Evolutionary conservation across 2,797 vertebrate genomes (phyloP).

Genomic region (Atherinosoma microstoma): DNA sequence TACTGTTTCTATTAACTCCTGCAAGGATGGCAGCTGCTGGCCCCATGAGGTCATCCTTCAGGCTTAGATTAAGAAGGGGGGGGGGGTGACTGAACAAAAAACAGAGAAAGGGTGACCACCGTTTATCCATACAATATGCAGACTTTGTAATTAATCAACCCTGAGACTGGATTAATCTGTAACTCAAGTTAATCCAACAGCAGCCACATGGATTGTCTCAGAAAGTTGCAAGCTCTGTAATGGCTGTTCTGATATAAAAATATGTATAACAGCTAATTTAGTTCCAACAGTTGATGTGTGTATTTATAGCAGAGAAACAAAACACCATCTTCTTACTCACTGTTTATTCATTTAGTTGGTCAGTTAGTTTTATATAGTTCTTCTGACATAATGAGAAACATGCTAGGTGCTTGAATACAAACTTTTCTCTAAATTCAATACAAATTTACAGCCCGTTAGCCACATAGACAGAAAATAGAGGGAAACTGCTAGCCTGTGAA

Average conservation of each 20-base stretch:
- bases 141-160: constrained; percentile 59
- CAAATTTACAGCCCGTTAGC: no score
- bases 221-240: constrained; percentile 14
- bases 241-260: constrained; percentile 4
- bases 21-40: constrained; percentile 71
- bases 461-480: no score
- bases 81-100: constrained; percentile 41
- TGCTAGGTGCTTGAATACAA: no score
- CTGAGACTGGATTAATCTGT: constrained; percentile 35
- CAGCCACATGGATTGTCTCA: constrained; percentile 30
- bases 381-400: no score
- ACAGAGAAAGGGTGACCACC: constrained; percentile 46
- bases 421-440: no score
- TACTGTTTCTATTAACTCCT: constrained; percentile 83
- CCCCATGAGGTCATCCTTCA: constrained; percentile 82
- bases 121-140: constrained; percentile 63
- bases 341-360: background rate
- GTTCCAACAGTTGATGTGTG: constrained; percentile 15
- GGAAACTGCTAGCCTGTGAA: no score
- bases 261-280: constrained; percentile 27
- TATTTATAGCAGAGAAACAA: constrained; percentile 23
- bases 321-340: constrained; percentile 13
- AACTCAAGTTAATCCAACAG: constrained; percentile 33
- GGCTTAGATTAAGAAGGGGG: constrained; percentile 51
- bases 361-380: no score